Percentiles rank a stretch among this genome's conserved stretches.
Conservation (phyloP, 2,888 invertebrate genomes). For the Mesochorus sp. region DNA sequence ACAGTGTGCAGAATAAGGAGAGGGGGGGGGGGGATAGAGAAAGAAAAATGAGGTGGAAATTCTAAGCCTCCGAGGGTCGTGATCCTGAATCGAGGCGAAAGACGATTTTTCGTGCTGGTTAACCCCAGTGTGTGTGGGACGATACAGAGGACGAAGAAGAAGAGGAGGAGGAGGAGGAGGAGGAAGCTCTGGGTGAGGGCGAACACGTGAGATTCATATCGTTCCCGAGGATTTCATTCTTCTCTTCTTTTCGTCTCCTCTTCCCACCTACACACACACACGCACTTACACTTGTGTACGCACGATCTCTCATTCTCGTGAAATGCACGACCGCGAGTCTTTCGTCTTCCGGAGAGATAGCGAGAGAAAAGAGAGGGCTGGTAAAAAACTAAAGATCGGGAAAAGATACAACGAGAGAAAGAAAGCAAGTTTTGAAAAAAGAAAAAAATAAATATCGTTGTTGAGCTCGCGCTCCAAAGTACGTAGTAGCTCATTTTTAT, state of each 20-base stretch:
- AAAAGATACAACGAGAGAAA: slow-evolving; percentile 24
- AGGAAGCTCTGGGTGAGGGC: slow-evolving; percentile 15
- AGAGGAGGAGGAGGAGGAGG: background rate
- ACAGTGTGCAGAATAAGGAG: background rate
- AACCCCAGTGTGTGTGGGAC: slow-evolving; percentile 4
- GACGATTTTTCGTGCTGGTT: slow-evolving; percentile 49
- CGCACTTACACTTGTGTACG: background rate
- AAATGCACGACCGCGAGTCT: slow-evolving; percentile 51
- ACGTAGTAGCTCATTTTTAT: slow-evolving; percentile 55
- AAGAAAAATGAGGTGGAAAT: slow-evolving; percentile 11
- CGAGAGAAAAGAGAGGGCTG: slow-evolving; percentile 1
- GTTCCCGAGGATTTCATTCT: slow-evolving; percentile 55
- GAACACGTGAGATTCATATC: slow-evolving; percentile 58
- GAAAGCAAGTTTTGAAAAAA: background rate
- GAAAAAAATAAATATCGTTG: background rate
- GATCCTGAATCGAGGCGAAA: slow-evolving; percentile 24
- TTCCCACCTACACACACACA: slow-evolving; percentile 12
- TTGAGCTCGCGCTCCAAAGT: slow-evolving; percentile 34
- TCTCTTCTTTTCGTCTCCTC: slow-evolving; percentile 34
- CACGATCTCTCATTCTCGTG: slow-evolving; percentile 56
- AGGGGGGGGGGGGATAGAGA: background rate
- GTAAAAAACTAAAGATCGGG: slow-evolving; percentile 14
- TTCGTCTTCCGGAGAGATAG: slow-evolving; percentile 35
- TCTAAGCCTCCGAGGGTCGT: slow-evolving; percentile 6
- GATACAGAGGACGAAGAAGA: background rate